phyloP scores from a whole-genome alignment of 2,888 invertebrate species.

The Nipponacmea schrenckii region DNA sequence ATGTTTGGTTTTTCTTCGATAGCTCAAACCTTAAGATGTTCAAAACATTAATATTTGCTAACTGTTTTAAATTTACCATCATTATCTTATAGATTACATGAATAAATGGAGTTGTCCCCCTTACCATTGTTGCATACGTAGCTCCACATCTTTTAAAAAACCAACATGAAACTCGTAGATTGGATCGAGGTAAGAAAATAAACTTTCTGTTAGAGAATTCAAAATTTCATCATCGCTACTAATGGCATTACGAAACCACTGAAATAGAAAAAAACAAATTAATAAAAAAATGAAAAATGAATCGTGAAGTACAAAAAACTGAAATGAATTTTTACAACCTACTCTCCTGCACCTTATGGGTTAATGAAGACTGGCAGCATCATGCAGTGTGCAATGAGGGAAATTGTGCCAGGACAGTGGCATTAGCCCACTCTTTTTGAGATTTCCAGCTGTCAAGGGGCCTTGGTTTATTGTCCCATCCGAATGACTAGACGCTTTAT shows the following conservation, averaged over 20 bases:
- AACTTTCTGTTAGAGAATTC: slow-evolving; percentile 72
- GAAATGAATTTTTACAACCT: no score
- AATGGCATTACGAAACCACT: slow-evolving; percentile 81
- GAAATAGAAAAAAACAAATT: slow-evolving; percentile 45
- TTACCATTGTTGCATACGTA: slow-evolving; percentile 77
- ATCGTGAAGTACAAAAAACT: no score
- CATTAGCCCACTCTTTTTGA: no score
- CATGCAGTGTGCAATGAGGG: no score
- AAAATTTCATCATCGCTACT: slow-evolving; percentile 74
- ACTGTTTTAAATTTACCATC: not conserved
- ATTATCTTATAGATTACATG: no score
- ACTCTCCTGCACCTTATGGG: no score
- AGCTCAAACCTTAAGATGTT: not conserved
- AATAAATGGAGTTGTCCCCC: slow-evolving; percentile 19
- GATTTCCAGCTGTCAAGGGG: no score
- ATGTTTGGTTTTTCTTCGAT: not conserved
- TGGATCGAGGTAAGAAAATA: slow-evolving; percentile 75
- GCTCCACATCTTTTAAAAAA: slow-evolving; percentile 82
- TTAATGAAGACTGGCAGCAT: no score
- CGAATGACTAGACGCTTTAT: no score
- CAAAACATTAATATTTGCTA: no score
- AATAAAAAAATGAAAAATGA: slow-evolving; percentile 7
- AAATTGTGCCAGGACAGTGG: no score
- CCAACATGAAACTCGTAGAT: slow-evolving; percentile 85
- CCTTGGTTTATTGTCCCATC: no score